Conservation (phyloP, 2,797 vertebrate genomes). For the Glyptemys insculpta region DNA sequence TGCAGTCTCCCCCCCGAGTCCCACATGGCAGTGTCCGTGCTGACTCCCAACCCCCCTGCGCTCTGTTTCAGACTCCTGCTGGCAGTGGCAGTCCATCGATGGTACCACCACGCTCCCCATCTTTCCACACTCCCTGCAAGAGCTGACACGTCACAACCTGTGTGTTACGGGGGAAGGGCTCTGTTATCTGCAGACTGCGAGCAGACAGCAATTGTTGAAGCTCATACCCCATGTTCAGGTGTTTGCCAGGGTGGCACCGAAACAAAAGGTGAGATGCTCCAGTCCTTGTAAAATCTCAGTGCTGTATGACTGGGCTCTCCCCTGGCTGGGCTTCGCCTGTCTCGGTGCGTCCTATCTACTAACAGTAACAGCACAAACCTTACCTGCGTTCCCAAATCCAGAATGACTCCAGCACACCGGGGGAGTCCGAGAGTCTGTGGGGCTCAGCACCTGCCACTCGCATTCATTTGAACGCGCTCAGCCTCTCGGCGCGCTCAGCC, state of each 20-base stretch:
- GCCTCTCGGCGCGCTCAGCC: too few relatives aligned
- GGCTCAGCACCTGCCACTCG: not conserved
- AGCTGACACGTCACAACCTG: constrained; percentile 84
- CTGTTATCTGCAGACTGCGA: constrained; percentile 80
- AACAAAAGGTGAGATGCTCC: constrained; percentile 90
- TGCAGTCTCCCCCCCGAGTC: not conserved
- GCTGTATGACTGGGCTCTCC: not conserved
- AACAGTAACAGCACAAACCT: not conserved
- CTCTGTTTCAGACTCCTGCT: constrained; percentile 79
- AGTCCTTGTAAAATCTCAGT: accelerated
- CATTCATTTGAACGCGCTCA: not conserved
- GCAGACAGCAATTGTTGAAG: constrained; percentile 81
- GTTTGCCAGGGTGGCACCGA: constrained; percentile 95
- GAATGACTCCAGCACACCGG: accelerated
- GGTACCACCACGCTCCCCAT: constrained; percentile 81
- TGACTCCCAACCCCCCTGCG: accelerated
- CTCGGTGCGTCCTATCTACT: accelerated
- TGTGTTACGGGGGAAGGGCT: constrained; percentile 95
- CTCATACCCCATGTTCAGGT: constrained; percentile 92
- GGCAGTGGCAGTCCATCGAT: constrained; percentile 93
- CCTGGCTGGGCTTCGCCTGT: not conserved
- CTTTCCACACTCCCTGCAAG: constrained; percentile 74
- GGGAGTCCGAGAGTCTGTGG: accelerated
- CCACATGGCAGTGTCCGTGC: accelerated
- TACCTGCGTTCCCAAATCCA: not conserved